Percentiles rank a stretch among this genome's conserved stretches.
These are phyloP conservation scores for Daubentonia madagascariensis DNA, from an alignment of 2,113 vertebrate species.

Conservation along the genomic window DNA sequence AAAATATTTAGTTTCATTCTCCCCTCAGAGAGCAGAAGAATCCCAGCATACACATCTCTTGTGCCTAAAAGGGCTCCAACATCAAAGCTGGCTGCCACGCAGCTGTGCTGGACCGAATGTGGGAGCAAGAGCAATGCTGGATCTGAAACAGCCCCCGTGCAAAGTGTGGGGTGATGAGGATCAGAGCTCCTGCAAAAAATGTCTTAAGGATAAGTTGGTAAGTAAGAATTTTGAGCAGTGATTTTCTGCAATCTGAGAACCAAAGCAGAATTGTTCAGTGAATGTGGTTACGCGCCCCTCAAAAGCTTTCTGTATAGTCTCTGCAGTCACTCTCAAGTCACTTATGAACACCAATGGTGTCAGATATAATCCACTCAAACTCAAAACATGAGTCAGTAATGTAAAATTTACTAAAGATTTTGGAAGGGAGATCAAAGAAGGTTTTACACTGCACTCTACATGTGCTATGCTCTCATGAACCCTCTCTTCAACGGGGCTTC, in stretches of 20 bases:
- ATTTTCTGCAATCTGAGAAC: conserved; percentile 8
- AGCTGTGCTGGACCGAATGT: not conserved
- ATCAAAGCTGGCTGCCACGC: not conserved
- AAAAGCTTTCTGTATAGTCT: not conserved
- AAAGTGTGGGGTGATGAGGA: not conserved
- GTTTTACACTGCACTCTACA: not conserved
- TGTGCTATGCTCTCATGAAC: not conserved
- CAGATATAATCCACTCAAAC: not conserved
- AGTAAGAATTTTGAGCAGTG: not conserved
- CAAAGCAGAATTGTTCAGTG: not conserved
- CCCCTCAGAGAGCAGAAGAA: not conserved
- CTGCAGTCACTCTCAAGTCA: not conserved
- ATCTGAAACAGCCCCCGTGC: not conserved
- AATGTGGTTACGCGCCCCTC: not conserved
- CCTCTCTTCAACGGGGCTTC: not conserved
- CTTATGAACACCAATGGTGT: not conserved
- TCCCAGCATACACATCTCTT: not conserved
- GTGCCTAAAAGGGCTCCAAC: not conserved
- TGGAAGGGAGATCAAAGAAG: not conserved
- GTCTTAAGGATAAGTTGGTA: not conserved
- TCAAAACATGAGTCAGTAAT: not conserved
- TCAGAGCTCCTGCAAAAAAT: not conserved
- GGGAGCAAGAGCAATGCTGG: not conserved
- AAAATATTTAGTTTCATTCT: not conserved
- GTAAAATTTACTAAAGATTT: not conserved